Evolutionary conservation across 2,888 invertebrate genomes (phyloP).

Genomic region (Chirona hameri): DNA sequence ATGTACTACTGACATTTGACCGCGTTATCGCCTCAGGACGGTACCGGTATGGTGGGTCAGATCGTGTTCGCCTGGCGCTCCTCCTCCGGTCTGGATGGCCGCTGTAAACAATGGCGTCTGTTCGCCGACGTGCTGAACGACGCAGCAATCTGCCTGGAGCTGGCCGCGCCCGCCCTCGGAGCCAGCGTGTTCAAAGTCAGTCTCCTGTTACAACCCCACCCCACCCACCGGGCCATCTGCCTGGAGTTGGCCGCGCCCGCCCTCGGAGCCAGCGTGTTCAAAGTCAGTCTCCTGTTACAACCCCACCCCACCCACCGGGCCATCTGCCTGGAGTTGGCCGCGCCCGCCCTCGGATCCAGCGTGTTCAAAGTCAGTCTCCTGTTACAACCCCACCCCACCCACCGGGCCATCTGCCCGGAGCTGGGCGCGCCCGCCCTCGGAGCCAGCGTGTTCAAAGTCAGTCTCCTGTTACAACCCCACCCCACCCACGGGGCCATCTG

Average conservation of each 20-base stretch:
- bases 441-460: constrained; percentile 45
- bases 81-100: constrained; percentile 66
- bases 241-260: constrained; percentile 78
- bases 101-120: constrained; percentile 92
- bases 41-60: constrained; percentile 79
- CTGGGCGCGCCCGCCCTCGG: constrained; percentile 70
- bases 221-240: constrained; percentile 82
- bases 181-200: constrained; percentile 51
- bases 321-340: too few relatives aligned
- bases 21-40: constrained; percentile 60
- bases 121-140: constrained; percentile 93
- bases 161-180: constrained; percentile 69
- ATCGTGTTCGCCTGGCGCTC: constrained; percentile 78
- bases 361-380: too few relatives aligned
- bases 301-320: too few relatives aligned
- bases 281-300: too few relatives aligned
- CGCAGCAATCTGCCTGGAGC: constrained; percentile 80
- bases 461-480: too few relatives aligned
- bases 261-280: constrained; percentile 57
- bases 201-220: too few relatives aligned
- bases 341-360: too few relatives aligned
- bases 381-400: too few relatives aligned
- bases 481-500: too few relatives aligned
- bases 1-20: background rate
- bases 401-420: constrained; percentile 84